Evolutionary conservation across 2,113 vertebrate species (phyloP), one percentile per base, ranked within the genome.

Genomic region (Brienomyrus longianalis): DNA sequence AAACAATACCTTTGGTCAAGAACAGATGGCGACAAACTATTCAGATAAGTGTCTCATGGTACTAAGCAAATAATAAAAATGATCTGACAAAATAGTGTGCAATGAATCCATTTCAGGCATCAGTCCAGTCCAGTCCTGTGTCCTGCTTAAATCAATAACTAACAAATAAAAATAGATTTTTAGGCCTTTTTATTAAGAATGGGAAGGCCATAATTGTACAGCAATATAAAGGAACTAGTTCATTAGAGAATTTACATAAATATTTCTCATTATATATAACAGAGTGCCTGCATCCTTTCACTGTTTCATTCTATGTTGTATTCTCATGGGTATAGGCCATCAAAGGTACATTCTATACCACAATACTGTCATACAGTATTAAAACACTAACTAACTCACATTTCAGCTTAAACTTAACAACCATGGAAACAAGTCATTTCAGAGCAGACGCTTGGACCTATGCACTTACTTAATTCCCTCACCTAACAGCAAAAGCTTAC

Each of bases 121-220:
- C 74, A 43, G 35, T 43, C 31, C 35, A 39, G 70, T 39, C 74
- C 43, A n/a, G 83, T 84, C 45, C 83, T n/a, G 45, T 48, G 43
- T 47, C 45, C 39, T 84, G 45, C 45, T 84, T 84, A 84, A 84
- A 48, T 47, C 83, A 84, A 84, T 84, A 84, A 84, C 39, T 48
- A 45, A 84, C 8, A 48, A 47, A 48, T 84, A 23, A 84, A 45
- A 84, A 84, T 9, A 47, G 4, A 45, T 48, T 48, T 47, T 48
- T 84, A 21, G 21, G 83, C 21, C 83, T 47, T 23, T 23, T 84
- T 47, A 23, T 84, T 48, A 48, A 48, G 39, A 48, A n/a, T 48
- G 43, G 83, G 47, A 48, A 84, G 83, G 23, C 45, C 83, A 50
- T 45, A 10, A 84, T 84, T 43, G 15, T 84, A 21, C 5, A n/a